Evolutionary conservation across 1,140 invertebrate species (phyloP), one percentile per base, ranked within the genome.

Genomic region (Atta colombica): DNA sequence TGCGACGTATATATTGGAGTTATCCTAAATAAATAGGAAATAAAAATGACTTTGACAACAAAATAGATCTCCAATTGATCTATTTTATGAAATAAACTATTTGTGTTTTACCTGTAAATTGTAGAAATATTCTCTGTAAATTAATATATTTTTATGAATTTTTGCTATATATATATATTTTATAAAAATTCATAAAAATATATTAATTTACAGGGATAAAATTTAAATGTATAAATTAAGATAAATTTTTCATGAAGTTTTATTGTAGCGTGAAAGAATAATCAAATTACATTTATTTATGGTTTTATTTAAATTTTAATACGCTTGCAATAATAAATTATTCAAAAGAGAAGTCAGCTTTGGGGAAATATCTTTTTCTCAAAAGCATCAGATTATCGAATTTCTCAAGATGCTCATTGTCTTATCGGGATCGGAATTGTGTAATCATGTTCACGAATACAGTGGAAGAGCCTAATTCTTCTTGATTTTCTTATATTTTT

Each of bases 241-340:
- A 31, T 2, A 31, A 55, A 58, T 74, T 0, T 45, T 61, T 39
- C 16, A 7, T 18, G 14, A 39, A 4, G 2, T n/a, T 74, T 74
- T 55, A 12, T 77, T 16, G n/a, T 39, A 39, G 7, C 1, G 16
- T 4, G 8, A 25, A 77, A 45, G 35, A 28, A 45, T 35, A 18
- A 77, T 68, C n/a, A 4, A 68, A 53, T 55, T 53, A 31, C 7
- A 4, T 45, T 25, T 45, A 49, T 51, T 71, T 28, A 55, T 60
- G 6, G 0, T 21, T 72, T 28, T 49, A 31, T 71, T 28, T 0
- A 60, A 68, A 3, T 71, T 71, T 81, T 49, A 68, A 68, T 28
- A 39, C 14, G 16, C 60, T 81, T 74, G n/a, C 14, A 18, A 49
- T 16, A 35, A 82, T 60, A 82, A 82, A 82, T 28, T 18, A 72